These are phyloP conservation scores for Malaclemys terrapin DNA, from an alignment of 2,113 vertebrate genomes.

Conservation along the genomic window DNA sequence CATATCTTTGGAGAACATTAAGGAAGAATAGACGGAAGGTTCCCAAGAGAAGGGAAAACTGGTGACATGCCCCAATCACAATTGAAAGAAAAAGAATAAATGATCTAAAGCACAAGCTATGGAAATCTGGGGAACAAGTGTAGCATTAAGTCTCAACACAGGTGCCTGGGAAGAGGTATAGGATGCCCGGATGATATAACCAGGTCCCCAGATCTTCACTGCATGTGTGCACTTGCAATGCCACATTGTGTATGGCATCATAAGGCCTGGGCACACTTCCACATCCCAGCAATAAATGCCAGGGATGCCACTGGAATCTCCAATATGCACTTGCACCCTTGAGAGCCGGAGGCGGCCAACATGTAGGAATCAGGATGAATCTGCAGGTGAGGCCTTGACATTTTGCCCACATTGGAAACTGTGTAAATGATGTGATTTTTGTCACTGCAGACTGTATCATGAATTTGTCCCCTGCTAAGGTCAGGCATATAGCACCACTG, in stretches of 20 bases:
- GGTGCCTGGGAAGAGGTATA: neutral
- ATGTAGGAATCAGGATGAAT: fast-evolving
- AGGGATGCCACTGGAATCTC: neutral
- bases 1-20: neutral
- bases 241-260: neutral
- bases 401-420: neutral
- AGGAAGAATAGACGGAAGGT: neutral
- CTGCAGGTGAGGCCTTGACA: neutral
- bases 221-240: neutral
- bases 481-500: neutral
- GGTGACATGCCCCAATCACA: neutral
- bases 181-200: neutral
- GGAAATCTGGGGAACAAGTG: fast-evolving
- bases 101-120: neutral
- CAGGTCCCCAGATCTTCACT: neutral
- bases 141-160: neutral
- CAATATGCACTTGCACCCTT: fast-evolving
- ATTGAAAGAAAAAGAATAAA: neutral
- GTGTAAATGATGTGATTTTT: conserved; percentile 32
- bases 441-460: neutral
- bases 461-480: conserved; percentile 44
- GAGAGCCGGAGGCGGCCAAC: fast-evolving
- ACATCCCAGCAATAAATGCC: neutral
- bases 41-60: neutral
- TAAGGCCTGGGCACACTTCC: neutral